These are phyloP conservation scores for Ambastaia sidthimunki DNA, from an alignment of 2,797 vertebrate genomes.

Conservation along the genomic window DNA sequence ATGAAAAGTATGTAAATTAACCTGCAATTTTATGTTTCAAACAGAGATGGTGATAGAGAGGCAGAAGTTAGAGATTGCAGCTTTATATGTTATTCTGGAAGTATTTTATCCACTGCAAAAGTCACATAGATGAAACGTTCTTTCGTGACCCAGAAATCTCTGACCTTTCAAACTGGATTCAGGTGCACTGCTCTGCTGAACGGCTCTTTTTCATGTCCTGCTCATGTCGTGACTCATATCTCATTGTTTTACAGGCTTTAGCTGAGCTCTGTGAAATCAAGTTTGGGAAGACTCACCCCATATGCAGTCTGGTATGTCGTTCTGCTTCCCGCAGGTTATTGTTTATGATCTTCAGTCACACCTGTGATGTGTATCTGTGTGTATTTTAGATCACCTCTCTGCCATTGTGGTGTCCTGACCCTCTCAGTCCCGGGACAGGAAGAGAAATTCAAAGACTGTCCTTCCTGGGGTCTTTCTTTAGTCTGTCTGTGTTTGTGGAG, in stretches of 20 bases:
- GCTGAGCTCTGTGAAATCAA: conserved; percentile 98
- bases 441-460: conserved; percentile 96
- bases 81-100: no score
- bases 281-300: conserved; percentile 94
- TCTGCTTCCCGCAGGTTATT: background rate
- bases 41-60: no score
- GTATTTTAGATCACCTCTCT: conserved; percentile 84
- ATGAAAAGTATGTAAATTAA: no score
- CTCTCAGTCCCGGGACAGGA: conserved; percentile 91
- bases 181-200: no score
- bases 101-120: no score
- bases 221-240: conserved; percentile 30
- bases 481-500: conserved; percentile 96
- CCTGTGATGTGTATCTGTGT: conserved; percentile 23
- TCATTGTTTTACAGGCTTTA: conserved; percentile 83
- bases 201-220: background rate
- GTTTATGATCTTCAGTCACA: conserved; percentile 1
- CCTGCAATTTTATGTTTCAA: background rate
- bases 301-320: conserved; percentile 88
- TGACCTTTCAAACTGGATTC: no score
- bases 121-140: no score
- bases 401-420: conserved; percentile 92
- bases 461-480: conserved; percentile 92
- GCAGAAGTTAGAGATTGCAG: no score
- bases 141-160: no score